Percentiles rank a stretch among this genome's conserved stretches.
These are phyloP conservation scores for Dermolepida albohirtum DNA, from an alignment of 2,888 invertebrate species.

Conservation along the genomic window DNA sequence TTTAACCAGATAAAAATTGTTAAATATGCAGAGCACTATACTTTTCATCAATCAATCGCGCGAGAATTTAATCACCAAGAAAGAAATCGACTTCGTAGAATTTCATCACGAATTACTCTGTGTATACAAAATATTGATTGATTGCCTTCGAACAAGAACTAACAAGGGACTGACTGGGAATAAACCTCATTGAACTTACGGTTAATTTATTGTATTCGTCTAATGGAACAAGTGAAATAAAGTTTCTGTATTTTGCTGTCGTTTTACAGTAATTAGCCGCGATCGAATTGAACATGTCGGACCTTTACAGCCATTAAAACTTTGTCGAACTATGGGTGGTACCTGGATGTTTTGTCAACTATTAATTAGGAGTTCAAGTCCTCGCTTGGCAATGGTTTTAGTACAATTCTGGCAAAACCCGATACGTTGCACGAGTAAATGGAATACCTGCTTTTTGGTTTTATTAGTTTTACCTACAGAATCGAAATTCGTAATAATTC, in stretches of 20 bases:
- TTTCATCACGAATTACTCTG: background rate
- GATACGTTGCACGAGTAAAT: background rate
- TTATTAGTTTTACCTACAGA: too few species aligned
- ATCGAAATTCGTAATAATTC: too few species aligned
- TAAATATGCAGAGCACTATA: background rate
- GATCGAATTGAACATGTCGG: slow-evolving; percentile 10
- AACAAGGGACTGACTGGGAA: too few species aligned
- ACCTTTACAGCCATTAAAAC: slow-evolving; percentile 12
- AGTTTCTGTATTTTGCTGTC: slow-evolving; percentile 1
- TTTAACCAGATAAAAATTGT: background rate
- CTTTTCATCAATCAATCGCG: slow-evolving; percentile 3
- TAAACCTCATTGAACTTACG: too few species aligned
- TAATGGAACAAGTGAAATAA: slow-evolving; percentile 4
- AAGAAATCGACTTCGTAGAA: too few species aligned
- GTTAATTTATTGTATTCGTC: too few species aligned
- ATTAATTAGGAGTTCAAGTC: slow-evolving; percentile 9
- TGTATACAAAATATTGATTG: slow-evolving; percentile 8
- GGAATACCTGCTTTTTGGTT: too few species aligned
- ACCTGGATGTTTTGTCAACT: slow-evolving; percentile 20
- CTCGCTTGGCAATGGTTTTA: background rate
- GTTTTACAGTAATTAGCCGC: slow-evolving; percentile 5
- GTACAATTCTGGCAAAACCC: slow-evolving; percentile 1
- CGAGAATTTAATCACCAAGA: background rate
- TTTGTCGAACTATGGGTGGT: background rate
- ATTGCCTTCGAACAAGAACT: background rate